A percentile compares a stretch with the other conserved stretches of the same genome.
phyloP scores from a whole-genome alignment of 2,113 vertebrate genomes.

The Pantherophis guttatus region DNA sequence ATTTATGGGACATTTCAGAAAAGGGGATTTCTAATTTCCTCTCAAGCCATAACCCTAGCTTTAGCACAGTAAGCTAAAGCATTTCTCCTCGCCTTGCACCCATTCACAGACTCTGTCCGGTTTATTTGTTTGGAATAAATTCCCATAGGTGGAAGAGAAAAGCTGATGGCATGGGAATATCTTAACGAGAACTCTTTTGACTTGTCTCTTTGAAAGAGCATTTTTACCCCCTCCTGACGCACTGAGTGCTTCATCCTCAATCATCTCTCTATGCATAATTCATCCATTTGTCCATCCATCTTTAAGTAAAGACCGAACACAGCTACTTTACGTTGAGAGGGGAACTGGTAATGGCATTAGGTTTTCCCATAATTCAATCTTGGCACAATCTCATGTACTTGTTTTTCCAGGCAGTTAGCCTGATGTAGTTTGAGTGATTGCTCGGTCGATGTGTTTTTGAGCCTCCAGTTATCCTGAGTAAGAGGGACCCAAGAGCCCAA shows the following conservation, averaged over 20 bases:
- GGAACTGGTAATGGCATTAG: background rate
- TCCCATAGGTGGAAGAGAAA: background rate
- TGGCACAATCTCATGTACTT: conserved; percentile 5
- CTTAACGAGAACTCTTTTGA: background rate
- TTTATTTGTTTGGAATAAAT: background rate
- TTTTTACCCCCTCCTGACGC: no score
- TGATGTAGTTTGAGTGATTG: conserved; percentile 14
- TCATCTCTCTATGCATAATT: background rate
- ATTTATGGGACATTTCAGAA: background rate
- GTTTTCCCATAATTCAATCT: background rate
- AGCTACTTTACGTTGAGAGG: conserved; percentile 6
- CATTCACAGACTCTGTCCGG: background rate
- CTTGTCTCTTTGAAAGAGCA: background rate
- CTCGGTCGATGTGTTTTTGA: background rate
- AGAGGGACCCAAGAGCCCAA: accelerated
- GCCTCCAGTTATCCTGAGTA: background rate
- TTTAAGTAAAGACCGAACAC: conserved; percentile 1
- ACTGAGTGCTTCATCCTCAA: background rate
- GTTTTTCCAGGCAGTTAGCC: background rate
- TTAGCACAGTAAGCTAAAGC: background rate
- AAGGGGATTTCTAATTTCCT: background rate
- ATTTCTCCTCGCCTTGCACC: background rate
- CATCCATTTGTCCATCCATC: conserved; percentile 2
- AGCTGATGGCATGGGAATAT: background rate
- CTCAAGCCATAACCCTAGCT: background rate